Conservation (phyloP, 2,888 invertebrate genomes). For the Theretra japonica region DNA sequence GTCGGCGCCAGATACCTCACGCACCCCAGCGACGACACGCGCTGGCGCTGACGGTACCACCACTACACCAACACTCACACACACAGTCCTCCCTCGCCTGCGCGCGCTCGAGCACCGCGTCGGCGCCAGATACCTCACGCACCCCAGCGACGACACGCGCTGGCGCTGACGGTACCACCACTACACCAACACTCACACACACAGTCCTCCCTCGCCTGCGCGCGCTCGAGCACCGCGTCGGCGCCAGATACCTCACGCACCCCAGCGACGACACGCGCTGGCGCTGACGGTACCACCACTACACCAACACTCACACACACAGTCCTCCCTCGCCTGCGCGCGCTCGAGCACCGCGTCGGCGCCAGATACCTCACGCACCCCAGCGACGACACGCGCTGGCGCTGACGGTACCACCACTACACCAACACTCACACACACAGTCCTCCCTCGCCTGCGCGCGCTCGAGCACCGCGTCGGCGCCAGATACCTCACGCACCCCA, state of each 20-base stretch:
- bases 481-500: not conserved
- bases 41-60: slow-evolving; percentile 55
- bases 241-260: not conserved
- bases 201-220: not conserved
- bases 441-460: not conserved
- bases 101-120: no score
- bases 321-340: not conserved
- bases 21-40: slow-evolving; percentile 72
- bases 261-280: not conserved
- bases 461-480: no score
- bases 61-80: slow-evolving; percentile 48
- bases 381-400: not conserved
- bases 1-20: slow-evolving; percentile 75
- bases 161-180: not conserved
- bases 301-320: not conserved
- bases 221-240: no score
- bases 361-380: not conserved
- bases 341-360: no score
- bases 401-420: not conserved
- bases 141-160: not conserved
- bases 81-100: not conserved
- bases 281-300: not conserved
- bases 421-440: not conserved
- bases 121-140: not conserved
- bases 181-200: not conserved